Conservation (phyloP, 2,888 invertebrate genomes). For the Calephelis perditalis region DNA sequence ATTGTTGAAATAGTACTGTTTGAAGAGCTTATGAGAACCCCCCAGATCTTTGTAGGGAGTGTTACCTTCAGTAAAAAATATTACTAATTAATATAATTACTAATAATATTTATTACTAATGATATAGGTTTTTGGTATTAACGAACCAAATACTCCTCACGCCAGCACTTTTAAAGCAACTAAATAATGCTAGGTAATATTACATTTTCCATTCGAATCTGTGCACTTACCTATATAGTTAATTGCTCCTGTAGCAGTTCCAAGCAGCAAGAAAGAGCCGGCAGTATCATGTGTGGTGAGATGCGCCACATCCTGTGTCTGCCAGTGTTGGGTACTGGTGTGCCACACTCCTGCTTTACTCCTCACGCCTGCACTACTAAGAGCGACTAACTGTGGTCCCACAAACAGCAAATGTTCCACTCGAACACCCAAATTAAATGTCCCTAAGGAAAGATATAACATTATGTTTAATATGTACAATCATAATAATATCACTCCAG, state of each 20-base stretch:
- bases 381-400: conserved; percentile 97
- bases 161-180: too few relatives aligned
- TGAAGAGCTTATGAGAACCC: too few relatives aligned
- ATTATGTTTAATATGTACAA: too few relatives aligned
- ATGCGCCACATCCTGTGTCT: conserved; percentile 95
- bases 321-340: conserved; percentile 99
- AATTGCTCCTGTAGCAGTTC: conserved; percentile 97
- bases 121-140: too few relatives aligned
- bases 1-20: too few relatives aligned
- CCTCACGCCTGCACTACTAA: conserved; percentile 82
- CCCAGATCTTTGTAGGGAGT: too few relatives aligned
- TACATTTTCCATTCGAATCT: too few relatives aligned
- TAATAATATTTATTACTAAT: too few relatives aligned
- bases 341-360: conserved; percentile 99
- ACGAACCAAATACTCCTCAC: too few relatives aligned
- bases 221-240: conserved; percentile 91
- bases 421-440: conserved; percentile 93
- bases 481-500: background rate
- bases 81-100: too few relatives aligned
- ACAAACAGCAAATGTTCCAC: conserved; percentile 98
- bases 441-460: conserved; percentile 73
- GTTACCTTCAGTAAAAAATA: too few relatives aligned
- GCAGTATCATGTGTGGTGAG: conserved; percentile 98
- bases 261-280: conserved; percentile 95
- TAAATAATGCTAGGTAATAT: too few relatives aligned